Evolutionary conservation across 1,140 invertebrate genomes (phyloP).

Genomic region (Paracyclopina nana): DNA sequence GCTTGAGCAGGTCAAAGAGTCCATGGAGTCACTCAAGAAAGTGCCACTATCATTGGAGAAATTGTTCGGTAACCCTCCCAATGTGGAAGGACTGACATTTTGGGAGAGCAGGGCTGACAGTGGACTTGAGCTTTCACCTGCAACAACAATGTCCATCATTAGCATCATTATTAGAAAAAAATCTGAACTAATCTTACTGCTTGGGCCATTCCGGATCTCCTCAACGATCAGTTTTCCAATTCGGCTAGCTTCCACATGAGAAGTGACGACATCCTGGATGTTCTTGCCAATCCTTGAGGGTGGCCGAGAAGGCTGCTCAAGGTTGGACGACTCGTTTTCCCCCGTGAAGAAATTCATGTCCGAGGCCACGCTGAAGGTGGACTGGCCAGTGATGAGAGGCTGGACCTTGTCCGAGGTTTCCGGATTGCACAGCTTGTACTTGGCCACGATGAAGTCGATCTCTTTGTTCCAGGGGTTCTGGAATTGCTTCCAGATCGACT

Average conservation of each 20-base stretch:
- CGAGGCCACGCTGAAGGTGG: not conserved
- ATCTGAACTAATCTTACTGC: slow-evolving; percentile 16
- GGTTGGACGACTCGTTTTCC: slow-evolving; percentile 19
- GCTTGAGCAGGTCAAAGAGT: too few relatives aligned
- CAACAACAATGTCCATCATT: too few relatives aligned
- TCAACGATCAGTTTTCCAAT: slow-evolving; percentile 55
- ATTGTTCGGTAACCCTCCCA: too few relatives aligned
- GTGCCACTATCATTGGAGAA: too few relatives aligned
- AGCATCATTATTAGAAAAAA: too few relatives aligned
- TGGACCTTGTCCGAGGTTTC: too few relatives aligned
- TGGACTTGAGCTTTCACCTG: too few relatives aligned
- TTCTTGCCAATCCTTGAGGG: slow-evolving; percentile 30
- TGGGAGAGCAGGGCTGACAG: too few relatives aligned
- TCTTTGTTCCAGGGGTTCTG: slow-evolving; percentile 81
- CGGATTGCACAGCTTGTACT: too few relatives aligned
- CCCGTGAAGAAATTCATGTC: slow-evolving; percentile 33
- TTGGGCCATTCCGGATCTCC: slow-evolving; percentile 29
- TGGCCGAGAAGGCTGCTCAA: not conserved
- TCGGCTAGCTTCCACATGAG: slow-evolving; percentile 52
- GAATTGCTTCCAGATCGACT: slow-evolving; percentile 67
- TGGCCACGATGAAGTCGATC: slow-evolving; percentile 63
- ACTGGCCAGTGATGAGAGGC: too few relatives aligned
- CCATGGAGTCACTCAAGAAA: too few relatives aligned
- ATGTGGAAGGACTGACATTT: too few relatives aligned
- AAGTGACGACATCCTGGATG: slow-evolving; percentile 44